phyloP scores from a whole-genome alignment of 2,888 invertebrate genomes.

The Drosophila prolongata region DNA sequence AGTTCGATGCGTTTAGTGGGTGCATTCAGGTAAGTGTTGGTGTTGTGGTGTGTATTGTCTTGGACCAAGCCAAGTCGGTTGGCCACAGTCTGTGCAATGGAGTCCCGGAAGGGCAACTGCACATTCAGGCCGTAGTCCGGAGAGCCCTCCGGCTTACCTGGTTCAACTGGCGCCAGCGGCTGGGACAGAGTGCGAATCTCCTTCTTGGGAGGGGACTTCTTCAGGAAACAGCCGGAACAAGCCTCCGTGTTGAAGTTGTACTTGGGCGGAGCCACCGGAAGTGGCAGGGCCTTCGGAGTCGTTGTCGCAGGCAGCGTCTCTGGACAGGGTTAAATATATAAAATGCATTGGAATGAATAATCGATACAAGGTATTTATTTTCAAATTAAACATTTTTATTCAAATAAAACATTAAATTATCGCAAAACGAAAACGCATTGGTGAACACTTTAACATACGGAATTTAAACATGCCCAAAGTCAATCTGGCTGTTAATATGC shows the following conservation, averaged over 20 bases:
- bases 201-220: constrained; percentile 53
- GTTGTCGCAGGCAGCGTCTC: constrained; percentile 43
- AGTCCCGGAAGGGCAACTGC: constrained; percentile 44
- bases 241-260: constrained; percentile 65
- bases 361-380: no score
- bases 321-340: constrained; percentile 1
- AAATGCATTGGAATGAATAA: not conserved
- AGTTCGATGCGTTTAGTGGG: constrained; percentile 12
- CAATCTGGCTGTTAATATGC: no score
- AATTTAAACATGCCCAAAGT: no score
- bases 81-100: constrained; percentile 45
- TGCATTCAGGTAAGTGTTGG: constrained; percentile 25
- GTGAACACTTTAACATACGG: no score
- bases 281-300: constrained; percentile 46
- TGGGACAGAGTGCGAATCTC: constrained; percentile 67
- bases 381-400: no score
- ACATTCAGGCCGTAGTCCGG: constrained; percentile 45
- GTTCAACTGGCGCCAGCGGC: constrained; percentile 38
- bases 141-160: constrained; percentile 37
- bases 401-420: no score
- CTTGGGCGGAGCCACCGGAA: constrained; percentile 29
- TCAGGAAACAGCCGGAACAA: constrained; percentile 78
- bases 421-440: no score
- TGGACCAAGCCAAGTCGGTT: constrained; percentile 23
- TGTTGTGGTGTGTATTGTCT: constrained; percentile 26